Percentiles rank a stretch among this genome's conserved stretches.
Conservation (phyloP, 2,888 invertebrate species). For the Cosmopolites sordidus region DNA sequence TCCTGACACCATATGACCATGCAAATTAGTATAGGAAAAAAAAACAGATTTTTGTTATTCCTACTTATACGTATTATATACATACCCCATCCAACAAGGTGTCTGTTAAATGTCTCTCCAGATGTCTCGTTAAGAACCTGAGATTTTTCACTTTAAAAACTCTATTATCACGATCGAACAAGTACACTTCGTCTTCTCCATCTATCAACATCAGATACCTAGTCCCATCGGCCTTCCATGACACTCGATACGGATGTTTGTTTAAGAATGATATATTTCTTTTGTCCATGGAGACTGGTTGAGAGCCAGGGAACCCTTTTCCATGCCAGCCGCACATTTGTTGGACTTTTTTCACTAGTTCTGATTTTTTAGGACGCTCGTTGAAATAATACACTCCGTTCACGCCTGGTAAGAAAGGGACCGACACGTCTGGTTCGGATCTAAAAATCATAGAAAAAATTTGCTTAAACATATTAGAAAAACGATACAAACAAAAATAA, state of each 20-base stretch:
- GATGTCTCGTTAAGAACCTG: constrained; percentile 73
- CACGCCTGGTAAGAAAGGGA: constrained; percentile 81
- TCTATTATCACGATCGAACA: constrained; percentile 92
- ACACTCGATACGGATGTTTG: constrained; percentile 86
- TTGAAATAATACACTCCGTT: constrained; percentile 70
- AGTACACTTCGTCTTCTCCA: constrained; percentile 79
- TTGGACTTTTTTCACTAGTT: constrained; percentile 72
- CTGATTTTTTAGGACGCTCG: constrained; percentile 52
- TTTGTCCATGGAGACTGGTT: constrained; percentile 94
- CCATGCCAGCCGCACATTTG: constrained; percentile 74
- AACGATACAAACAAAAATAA: too few species aligned
- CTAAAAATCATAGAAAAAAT: too few species aligned
- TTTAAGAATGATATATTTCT: constrained; percentile 72
- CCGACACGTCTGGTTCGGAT: constrained; percentile 7
- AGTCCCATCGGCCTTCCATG: constrained; percentile 99
- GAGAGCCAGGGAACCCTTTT: constrained; percentile 90
- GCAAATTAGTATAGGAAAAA: too few species aligned
- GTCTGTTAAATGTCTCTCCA: constrained; percentile 64
- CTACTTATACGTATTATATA: too few species aligned
- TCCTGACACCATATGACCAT: too few species aligned
- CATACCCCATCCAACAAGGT: constrained; percentile 91
- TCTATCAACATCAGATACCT: constrained; percentile 97
- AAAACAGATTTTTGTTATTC: too few species aligned
- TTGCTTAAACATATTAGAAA: too few species aligned
- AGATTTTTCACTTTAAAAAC: constrained; percentile 81